Evolutionary conservation across 2,888 invertebrate species (phyloP), one percentile per base, ranked within the genome.

Genomic region (Leptinotarsa tumamoca): DNA sequence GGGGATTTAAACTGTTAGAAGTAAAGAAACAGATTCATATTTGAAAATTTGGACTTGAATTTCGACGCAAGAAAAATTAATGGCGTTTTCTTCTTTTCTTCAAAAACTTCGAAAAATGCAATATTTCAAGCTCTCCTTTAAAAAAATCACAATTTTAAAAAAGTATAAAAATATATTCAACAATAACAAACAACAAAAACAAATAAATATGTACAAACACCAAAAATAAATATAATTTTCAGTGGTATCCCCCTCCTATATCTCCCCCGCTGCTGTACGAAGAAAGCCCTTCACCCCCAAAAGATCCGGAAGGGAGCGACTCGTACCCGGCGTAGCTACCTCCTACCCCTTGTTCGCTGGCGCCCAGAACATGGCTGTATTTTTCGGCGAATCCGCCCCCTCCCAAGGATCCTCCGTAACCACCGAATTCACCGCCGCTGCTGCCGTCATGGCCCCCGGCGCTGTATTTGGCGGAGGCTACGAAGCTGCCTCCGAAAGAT

Each of bases 391-490:
- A 83, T 23, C 75, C 75, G n/a, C 75, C 74, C 18, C 73, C 71
- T 14, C 54, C 69, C 10, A 13, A 18, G 1, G 70, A 49, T 23
- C 18, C 68, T 79, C 81, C 54, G 81, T 80, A 23, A 82, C 83
- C 72, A 1, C 74, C 74, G 23, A 80, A 79, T 15, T 79, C 79
- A 56, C 80, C 79, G 13, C 79, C 78, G 5, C 78, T 79, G 72
- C 80, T 78, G 7, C 78, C 82, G 14, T 80, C 82, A 56, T 81
- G 80, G 5, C 82, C 82, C 15, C 80, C 81, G 23, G 82, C 80
- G 63, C 83, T 82, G 76, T 84, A 83, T 76, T 84, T 84, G 72
- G 82, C 79, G 10, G 84, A 84, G 10, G 83, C 83, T 50, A 84
- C 84, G 76, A 84, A 84, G 69, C 84, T 84, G 21, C 84, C 84